phyloP scores from a whole-genome alignment of 2,113 vertebrate species.

The Saccopteryx bilineata region DNA sequence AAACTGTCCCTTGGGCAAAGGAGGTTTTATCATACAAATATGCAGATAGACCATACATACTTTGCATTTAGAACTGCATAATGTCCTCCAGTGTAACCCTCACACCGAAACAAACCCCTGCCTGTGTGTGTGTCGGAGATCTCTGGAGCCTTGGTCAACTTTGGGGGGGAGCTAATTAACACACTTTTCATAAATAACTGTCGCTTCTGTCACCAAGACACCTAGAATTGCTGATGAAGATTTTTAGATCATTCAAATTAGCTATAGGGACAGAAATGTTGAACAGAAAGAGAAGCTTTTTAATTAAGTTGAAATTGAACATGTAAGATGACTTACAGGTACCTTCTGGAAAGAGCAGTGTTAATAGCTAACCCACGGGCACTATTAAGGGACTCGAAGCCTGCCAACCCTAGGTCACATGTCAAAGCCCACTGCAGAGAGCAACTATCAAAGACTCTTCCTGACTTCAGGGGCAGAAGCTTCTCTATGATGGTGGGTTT shows the following conservation, averaged over 20 bases:
- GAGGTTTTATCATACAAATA: neutral
- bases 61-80: neutral
- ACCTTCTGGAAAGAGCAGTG: neutral
- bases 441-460: conserved; percentile 49
- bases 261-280: conserved; percentile 45
- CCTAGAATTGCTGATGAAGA: conserved; percentile 46
- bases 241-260: conserved; percentile 59
- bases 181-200: conserved; percentile 35
- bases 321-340: neutral
- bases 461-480: conserved; percentile 19
- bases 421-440: conserved; percentile 38
- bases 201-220: neutral
- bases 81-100: neutral
- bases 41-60: neutral
- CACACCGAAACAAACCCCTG: neutral
- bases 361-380: conserved; percentile 35
- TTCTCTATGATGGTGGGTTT: conserved; percentile 71
- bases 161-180: neutral
- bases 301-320: neutral
- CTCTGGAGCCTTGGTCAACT: neutral
- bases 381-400: conserved; percentile 43
- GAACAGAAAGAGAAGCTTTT: conserved; percentile 26
- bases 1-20: neutral
- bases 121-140: neutral
- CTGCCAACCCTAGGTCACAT: conserved; percentile 22